phyloP scores from a whole-genome alignment of 2,888 invertebrate species.

The Rhagium mordax region DNA sequence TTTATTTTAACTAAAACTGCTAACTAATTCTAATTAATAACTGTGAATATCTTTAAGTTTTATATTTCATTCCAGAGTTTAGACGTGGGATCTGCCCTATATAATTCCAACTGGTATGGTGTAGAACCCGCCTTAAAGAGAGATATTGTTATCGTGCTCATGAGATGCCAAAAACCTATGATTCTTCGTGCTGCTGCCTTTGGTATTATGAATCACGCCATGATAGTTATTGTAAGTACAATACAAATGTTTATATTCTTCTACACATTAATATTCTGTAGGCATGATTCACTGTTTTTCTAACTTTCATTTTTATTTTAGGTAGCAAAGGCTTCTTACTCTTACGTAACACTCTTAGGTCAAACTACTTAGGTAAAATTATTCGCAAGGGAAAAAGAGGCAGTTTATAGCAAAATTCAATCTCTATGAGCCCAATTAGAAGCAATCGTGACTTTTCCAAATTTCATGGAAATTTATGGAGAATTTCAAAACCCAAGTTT shows the following conservation, averaged over 20 bases:
- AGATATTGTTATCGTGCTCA: slow-evolving; percentile 29
- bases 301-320: slow-evolving; percentile 14
- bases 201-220: slow-evolving; percentile 39
- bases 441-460: too few species aligned
- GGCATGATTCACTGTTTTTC: neutral
- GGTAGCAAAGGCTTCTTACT: slow-evolving; percentile 32
- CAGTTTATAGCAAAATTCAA: too few species aligned
- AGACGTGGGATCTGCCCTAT: slow-evolving; percentile 28
- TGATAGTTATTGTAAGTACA: slow-evolving; percentile 36
- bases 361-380: neutral
- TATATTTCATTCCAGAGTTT: slow-evolving; percentile 37
- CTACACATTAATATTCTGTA: neutral
- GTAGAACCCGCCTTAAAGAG: slow-evolving; percentile 15
- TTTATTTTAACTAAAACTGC: too few species aligned
- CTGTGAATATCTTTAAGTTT: too few species aligned
- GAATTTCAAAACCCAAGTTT: too few species aligned
- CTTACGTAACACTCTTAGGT: slow-evolving; percentile 35
- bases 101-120: slow-evolving; percentile 34
- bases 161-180: slow-evolving; percentile 32
- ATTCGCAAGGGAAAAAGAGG: too few species aligned
- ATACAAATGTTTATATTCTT: neutral
- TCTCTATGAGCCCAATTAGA: too few species aligned
- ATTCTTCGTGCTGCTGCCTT: slow-evolving; percentile 31
- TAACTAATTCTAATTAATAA: too few species aligned
- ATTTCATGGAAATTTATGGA: too few species aligned